These are phyloP conservation scores for Meta bourneti DNA, from an alignment of 2,888 invertebrate species.

Conservation along the genomic window DNA sequence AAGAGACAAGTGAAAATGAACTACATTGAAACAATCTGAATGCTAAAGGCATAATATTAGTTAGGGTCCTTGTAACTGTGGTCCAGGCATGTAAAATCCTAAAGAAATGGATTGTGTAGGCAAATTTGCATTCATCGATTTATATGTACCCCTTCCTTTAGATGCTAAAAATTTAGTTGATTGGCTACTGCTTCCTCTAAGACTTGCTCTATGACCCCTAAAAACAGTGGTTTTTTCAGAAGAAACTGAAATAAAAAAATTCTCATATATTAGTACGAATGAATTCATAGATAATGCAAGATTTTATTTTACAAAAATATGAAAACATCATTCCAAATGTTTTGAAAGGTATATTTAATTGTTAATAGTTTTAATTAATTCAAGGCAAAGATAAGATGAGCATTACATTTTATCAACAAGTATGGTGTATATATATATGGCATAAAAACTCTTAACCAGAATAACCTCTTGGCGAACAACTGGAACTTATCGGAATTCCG, in stretches of 20 bases:
- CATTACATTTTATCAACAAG: too few species aligned
- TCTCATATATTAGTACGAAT: neutral
- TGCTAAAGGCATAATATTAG: neutral
- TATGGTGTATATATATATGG: too few species aligned
- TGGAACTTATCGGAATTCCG: too few species aligned
- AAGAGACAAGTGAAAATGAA: neutral
- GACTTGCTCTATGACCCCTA: conserved; percentile 37
- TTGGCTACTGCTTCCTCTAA: conserved; percentile 23
- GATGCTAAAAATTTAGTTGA: conserved; percentile 46
- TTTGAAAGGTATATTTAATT: too few species aligned
- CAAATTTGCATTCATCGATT: conserved; percentile 14
- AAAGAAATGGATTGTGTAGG: conserved; percentile 71
- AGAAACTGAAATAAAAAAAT: conserved; percentile 14
- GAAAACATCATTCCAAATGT: too few species aligned
- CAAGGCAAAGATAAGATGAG: too few species aligned
- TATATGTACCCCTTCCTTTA: conserved; percentile 46
- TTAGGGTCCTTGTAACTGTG: conserved; percentile 70
- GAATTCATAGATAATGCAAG: neutral
- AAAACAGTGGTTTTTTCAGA: conserved; percentile 52
- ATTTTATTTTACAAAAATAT: too few species aligned
- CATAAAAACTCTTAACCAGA: too few species aligned
- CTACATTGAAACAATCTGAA: conserved; percentile 22
- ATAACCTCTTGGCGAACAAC: too few species aligned
- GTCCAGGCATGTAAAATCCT: conserved; percentile 75
- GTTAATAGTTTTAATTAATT: too few species aligned